These are phyloP conservation scores for Gadopsis marmoratus DNA, from an alignment of 2,797 vertebrate genomes.

Conservation along the genomic window DNA sequence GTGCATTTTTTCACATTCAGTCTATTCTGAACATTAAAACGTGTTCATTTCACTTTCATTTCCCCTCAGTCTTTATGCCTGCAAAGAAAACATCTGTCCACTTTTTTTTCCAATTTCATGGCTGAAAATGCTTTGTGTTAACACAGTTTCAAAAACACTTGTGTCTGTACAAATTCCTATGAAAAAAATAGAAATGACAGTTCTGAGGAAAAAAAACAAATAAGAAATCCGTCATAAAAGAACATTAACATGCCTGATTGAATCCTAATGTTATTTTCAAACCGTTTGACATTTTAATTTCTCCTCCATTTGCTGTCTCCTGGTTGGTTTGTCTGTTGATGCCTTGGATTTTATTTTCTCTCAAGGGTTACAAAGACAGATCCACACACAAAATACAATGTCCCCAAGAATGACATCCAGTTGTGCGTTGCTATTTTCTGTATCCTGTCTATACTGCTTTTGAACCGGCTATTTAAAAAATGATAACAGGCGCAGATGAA, in stretches of 20 bases:
- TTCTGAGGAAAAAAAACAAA: conserved; percentile 64
- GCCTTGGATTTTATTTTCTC: conserved; percentile 51
- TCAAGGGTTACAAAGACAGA: conserved; percentile 55
- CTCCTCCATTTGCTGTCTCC: conserved; percentile 43
- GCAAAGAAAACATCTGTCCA: conserved; percentile 70
- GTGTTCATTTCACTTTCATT: conserved; percentile 82
- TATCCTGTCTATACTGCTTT: conserved; percentile 37
- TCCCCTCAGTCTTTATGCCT: conserved; percentile 73
- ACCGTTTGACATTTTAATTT: conserved; percentile 25
- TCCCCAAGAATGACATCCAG: conserved; percentile 68
- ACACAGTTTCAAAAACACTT: conserved; percentile 78
- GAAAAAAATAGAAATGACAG: conserved; percentile 78
- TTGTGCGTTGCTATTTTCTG: conserved; percentile 61
- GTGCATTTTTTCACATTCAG: conserved; percentile 62
- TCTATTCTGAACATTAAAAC: conserved; percentile 85
- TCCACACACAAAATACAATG: conserved; percentile 56
- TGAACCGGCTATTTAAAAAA: conserved; percentile 37
- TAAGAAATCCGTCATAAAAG: conserved; percentile 61
- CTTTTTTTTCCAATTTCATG: conserved; percentile 47
- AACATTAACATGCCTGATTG: conserved; percentile 65
- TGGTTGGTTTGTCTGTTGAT: conserved; percentile 42
- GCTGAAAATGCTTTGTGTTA: conserved; percentile 71
- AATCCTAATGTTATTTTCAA: conserved; percentile 44
- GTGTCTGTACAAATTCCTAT: conserved; percentile 80
- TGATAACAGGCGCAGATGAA: conserved; percentile 59